Conservation (phyloP, 2,113 vertebrate genomes). For the human (Homo sapiens) region DNA sequence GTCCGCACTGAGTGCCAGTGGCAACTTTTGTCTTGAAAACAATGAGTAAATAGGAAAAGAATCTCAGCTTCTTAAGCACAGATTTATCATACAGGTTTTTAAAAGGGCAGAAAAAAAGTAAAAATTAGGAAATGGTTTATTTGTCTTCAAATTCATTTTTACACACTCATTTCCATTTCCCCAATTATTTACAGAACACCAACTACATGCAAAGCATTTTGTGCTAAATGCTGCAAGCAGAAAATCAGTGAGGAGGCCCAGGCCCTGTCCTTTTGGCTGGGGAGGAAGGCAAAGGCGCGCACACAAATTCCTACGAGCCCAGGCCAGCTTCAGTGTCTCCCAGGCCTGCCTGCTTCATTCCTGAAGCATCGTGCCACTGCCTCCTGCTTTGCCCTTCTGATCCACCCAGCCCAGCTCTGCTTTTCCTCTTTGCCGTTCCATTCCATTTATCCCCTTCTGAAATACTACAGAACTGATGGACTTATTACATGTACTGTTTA, state of each 20-base stretch:
- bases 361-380: too few species aligned
- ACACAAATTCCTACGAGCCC: background rate
- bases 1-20: background rate
- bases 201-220: background rate
- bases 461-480: background rate
- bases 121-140: background rate
- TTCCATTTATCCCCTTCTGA: background rate
- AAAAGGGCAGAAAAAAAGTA: background rate
- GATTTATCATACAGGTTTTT: background rate
- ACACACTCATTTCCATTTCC: background rate
- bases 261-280: background rate
- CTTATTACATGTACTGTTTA: background rate
- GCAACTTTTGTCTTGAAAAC: constrained; percentile 29
- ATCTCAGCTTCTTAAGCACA: background rate
- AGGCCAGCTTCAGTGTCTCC: background rate
- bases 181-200: background rate
- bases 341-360: background rate
- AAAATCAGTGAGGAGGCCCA: background rate
- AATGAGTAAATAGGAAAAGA: background rate
- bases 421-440: background rate
- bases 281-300: background rate
- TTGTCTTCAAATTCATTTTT: constrained; percentile 11
- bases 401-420: background rate
- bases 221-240: background rate
- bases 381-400: background rate